phyloP scores from a whole-genome alignment of 1,140 invertebrate genomes.

The Cotesia chilonis region DNA sequence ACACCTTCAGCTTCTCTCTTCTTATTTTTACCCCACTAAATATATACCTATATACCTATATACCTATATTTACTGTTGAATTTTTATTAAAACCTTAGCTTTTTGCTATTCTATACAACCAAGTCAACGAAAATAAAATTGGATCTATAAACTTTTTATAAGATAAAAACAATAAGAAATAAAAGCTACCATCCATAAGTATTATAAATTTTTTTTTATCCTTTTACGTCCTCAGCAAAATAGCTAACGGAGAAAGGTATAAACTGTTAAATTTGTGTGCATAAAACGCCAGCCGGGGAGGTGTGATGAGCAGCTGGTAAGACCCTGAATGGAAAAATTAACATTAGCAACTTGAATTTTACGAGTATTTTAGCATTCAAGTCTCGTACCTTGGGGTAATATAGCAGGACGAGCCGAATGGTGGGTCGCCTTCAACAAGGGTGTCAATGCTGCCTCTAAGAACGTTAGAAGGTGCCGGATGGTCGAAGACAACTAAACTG shows the following conservation, averaged over 20 bases:
- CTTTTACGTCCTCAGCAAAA: too few relatives aligned
- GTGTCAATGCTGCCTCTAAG: conserved; percentile 42
- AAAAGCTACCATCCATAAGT: too few relatives aligned
- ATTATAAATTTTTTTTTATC: too few relatives aligned
- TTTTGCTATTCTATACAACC: too few relatives aligned
- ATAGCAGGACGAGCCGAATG: conserved; percentile 44
- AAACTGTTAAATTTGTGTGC: conserved; percentile 31
- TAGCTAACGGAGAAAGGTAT: background rate
- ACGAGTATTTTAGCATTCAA: conserved; percentile 62
- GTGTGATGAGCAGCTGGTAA: conserved; percentile 34
- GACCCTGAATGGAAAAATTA: conserved; percentile 49
- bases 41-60: background rate
- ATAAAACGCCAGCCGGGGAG: conserved; percentile 34
- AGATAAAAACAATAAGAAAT: too few relatives aligned
- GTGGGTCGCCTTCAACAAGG: conserved; percentile 10
- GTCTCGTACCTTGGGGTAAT: conserved; percentile 60
- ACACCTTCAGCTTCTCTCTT: conserved; percentile 35
- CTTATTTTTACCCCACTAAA: conserved; percentile 8
- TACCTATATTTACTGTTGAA: background rate
- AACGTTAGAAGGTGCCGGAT: conserved; percentile 25
- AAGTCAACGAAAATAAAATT: too few relatives aligned
- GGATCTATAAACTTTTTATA: too few relatives aligned
- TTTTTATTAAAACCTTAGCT: conserved; percentile 1
- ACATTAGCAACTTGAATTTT: conserved; percentile 50
- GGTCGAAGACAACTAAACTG: conserved; percentile 21